These are phyloP conservation scores for Celastrina argiolus DNA, from an alignment of 2,888 invertebrate genomes.

Conservation along the genomic window DNA sequence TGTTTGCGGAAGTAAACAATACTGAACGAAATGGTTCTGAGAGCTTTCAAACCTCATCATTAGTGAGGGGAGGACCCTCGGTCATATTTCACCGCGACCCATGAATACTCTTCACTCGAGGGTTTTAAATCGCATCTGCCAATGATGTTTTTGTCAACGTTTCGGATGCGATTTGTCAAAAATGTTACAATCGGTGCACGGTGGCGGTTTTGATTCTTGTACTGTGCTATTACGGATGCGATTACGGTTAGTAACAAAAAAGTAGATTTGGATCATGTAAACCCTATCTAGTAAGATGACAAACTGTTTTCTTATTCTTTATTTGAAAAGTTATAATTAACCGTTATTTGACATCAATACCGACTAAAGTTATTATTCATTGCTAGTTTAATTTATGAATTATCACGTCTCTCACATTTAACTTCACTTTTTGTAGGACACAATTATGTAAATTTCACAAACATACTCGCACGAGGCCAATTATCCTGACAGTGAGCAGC, in stretches of 20 bases:
- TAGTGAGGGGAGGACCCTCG: slow-evolving; percentile 52
- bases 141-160: slow-evolving; percentile 46
- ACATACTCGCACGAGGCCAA: slow-evolving; percentile 11
- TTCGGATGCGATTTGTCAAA: slow-evolving; percentile 27
- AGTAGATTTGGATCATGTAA: too few species aligned
- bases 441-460: slow-evolving; percentile 9
- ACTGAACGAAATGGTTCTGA: background rate
- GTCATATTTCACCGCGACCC: slow-evolving; percentile 54
- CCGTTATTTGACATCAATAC: background rate
- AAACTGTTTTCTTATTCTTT: background rate
- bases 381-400: slow-evolving; percentile 11
- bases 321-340: background rate
- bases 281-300: too few species aligned
- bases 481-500: slow-evolving; percentile 29
- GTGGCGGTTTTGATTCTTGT: background rate
- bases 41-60: slow-evolving; percentile 37
- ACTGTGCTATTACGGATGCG: background rate
- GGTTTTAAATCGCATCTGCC: slow-evolving; percentile 46
- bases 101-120: slow-evolving; percentile 48
- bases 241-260: too few species aligned
- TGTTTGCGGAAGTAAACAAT: slow-evolving; percentile 34
- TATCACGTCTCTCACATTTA: slow-evolving; percentile 9
- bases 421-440: background rate
- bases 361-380: background rate
- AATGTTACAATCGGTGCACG: slow-evolving; percentile 7